Conservation (phyloP, 2,888 invertebrate genomes). For the Ceratothoa steindachneri region DNA sequence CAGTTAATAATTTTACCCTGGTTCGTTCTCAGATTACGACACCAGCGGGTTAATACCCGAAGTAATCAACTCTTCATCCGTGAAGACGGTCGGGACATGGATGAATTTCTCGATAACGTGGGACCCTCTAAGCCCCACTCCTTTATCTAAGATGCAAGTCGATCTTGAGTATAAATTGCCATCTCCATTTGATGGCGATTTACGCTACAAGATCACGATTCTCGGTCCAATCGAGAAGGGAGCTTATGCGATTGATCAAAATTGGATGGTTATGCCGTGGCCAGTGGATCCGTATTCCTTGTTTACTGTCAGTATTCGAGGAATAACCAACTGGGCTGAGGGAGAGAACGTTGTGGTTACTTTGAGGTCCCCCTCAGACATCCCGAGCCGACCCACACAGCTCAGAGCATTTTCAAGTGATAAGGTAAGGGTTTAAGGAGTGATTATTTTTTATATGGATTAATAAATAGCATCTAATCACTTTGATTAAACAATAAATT, state of each 20-base stretch:
- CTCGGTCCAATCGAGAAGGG: conserved; percentile 4
- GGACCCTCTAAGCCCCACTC: conserved; percentile 69
- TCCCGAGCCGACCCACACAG: conserved; percentile 24
- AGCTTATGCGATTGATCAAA: conserved; percentile 15
- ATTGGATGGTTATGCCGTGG: conserved; percentile 11
- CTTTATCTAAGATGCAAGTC: conserved; percentile 51
- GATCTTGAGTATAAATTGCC: conserved; percentile 15
- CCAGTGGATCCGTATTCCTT: conserved; percentile 25
- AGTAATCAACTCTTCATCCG: conserved; percentile 63
- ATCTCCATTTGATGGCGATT: conserved; percentile 6
- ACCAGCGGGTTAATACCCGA: conserved; percentile 63
- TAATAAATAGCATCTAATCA: too few species aligned
- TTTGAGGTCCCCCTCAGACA: conserved; percentile 26
- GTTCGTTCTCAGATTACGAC: neutral
- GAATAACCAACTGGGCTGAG: conserved; percentile 38
- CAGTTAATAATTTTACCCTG: too few species aligned
- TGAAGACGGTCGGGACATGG: conserved; percentile 69
- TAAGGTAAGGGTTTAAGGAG: too few species aligned
- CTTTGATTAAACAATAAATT: too few species aligned
- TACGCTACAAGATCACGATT: conserved; percentile 30
- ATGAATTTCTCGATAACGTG: conserved; percentile 78
- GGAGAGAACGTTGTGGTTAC: conserved; percentile 20
- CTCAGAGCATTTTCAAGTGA: conserved; percentile 28
- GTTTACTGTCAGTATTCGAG: conserved; percentile 30
- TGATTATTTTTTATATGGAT: too few species aligned